Evolutionary conservation across 2,888 invertebrate species (phyloP), one percentile per base, ranked within the genome.

Genomic region (Hydrotaea diabolus): DNA sequence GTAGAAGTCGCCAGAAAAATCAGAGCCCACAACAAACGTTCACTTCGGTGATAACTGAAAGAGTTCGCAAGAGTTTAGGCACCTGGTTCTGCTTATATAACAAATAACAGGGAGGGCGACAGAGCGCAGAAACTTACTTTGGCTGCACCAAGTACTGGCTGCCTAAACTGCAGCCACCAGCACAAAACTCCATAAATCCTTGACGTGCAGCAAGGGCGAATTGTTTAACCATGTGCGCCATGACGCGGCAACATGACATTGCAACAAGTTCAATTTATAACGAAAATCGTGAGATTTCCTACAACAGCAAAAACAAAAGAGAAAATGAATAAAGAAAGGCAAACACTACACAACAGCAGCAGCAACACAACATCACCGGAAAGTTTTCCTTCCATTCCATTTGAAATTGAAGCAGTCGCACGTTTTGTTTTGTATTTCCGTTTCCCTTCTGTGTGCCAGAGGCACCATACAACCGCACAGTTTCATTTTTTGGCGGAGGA

Each of bases 161-260:
- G 57, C 66, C 79, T 21, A 72, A 31, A 11, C 76, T 11, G 21
- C 74, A 80, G 21, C 39, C 36, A 23, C 55, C 75, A 43, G 64
- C 55, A 71, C 64, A 64, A 72, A 57, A 78, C 55, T 78, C 77
- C 39, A 76, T 78, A 78, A 75, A 76, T 72, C 55, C 55, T 19
- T 84, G 57, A 46, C 57, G 71, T 7, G 78, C n/a, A 66, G 77
- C 77, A 57, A 75, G 74, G 46, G 26, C 43, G 23, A 64, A 62
- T 39, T 57, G 36, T 55, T 15, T 57, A 17, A 49, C 43, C 73
- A 80, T 43, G 53, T 59, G 46, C 46, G 66, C 39, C 73, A 77
- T 46, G 55, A 15, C 15, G 53, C 49, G 64, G 21, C 62, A 73
- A 57, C 43, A 55, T 57, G 64, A 83, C 72, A 80, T 69, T 74